Evolutionary conservation across 2,888 invertebrate species (phyloP), one percentile per base, ranked within the genome.

Genomic region (Empis stercorea): DNA sequence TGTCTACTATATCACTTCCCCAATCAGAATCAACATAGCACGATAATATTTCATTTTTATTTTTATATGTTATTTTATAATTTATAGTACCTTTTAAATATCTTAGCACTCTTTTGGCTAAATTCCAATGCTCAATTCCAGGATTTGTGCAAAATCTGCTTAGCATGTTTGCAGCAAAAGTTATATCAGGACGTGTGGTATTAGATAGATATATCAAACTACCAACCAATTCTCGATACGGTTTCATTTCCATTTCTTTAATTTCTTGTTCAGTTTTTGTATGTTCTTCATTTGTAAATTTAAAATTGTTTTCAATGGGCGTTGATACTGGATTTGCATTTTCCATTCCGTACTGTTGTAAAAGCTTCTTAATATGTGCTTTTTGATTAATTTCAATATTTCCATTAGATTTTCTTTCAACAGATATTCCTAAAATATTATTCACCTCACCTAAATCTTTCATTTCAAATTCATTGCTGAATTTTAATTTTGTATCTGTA

Each of bases 391-490:
- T n/a, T n/a, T n/a, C n/a, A n/a, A n/a, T n/a, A n/a, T n/a, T n/a
- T n/a, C n/a, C n/a, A n/a, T n/a, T n/a, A n/a, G n/a, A n/a, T n/a
- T n/a, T n/a, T n/a, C 48, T 48, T 6, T 37, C 37, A 30, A 37
- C 41, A 23, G 20, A 13, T 4, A 39, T 45, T 34, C 48, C 50
- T 16, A 50, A 36, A 41, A 50, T 48, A 14, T 23, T 46, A 10
- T 34, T 30, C 6, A 46, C 30, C 44, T 46, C 46, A 7, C 50
- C 45, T 10, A 48, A 34, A 10, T 48, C 39, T n/a, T 43, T 50
- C 32, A 50, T 48, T 23, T 50, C 7, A 32, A 51, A 46, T 43
- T 46, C 41, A 39, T 44, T 32, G 39, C 30, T 32, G 14, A 50
- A 15, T 16, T 20, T 14, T 10, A 39, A 20, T 43, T 50, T 50